Conservation (phyloP, 1,140 invertebrate genomes). For the Lordiphosa stackelbergi region DNA sequence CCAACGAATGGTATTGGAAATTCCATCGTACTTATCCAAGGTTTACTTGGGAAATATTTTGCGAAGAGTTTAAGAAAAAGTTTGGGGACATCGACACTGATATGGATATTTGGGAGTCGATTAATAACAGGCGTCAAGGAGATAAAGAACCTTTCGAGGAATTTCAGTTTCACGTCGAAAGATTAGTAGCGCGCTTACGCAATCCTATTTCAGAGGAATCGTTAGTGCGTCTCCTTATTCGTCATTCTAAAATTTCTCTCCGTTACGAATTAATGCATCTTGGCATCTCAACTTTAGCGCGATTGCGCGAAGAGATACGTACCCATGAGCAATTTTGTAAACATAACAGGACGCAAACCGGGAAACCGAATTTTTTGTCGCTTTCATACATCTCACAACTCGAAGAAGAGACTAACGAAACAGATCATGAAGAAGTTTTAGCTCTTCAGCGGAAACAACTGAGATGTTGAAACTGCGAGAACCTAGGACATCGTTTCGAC, state of each 20-base stretch:
- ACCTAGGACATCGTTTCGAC: no score
- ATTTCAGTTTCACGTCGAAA: conserved; percentile 3
- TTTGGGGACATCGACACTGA: conserved; percentile 1
- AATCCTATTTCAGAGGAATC: not conserved
- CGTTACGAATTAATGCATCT: not conserved
- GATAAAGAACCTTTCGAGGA: conserved; percentile 7
- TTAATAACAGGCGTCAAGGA: conserved; percentile 1
- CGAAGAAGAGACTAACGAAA: no score
- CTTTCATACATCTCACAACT: no score
- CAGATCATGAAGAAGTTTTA: no score
- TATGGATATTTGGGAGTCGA: conserved; percentile 6
- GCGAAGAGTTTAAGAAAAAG: no score
- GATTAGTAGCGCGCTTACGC: not conserved
- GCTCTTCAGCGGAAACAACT: no score
- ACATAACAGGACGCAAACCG: no score
- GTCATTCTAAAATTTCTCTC: not conserved
- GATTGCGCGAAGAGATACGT: no score
- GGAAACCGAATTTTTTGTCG: no score
- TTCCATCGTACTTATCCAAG: conserved; percentile 3
- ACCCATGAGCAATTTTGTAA: no score
- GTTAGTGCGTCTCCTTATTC: not conserved
- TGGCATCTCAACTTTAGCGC: not conserved
- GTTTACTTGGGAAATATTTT: conserved; percentile 5
- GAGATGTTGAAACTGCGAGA: no score
- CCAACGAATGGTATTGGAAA: conserved; percentile 20